Base-by-base conservation (phyloP, 2,888 invertebrate species). In the Incurvaria masculella region DNA sequence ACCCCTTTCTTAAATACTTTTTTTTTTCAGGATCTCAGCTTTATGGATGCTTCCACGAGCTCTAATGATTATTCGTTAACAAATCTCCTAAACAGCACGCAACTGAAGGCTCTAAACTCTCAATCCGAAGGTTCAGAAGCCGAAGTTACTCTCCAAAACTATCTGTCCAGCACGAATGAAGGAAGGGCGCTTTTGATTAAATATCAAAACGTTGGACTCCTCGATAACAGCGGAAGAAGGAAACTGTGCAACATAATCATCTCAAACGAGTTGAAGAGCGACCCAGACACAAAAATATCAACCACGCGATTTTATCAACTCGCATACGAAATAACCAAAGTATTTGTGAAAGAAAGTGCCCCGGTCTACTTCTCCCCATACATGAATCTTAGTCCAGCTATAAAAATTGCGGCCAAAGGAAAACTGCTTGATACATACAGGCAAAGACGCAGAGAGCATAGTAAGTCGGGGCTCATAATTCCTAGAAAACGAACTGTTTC, bases 341-440 rank as follows among this genome's bases (percentile, higher is more conserved):
- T 43, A 16, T 43, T 43, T n/a, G 5, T 16, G 11, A 43, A 43
- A 43, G 43, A 43, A 20, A 43, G 43, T 43, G 43, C 43, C 43
- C 43, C 43, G 14, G 21, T 43, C 4, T 43, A 43, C 21, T 43
- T 43, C 23, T 43, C 21, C 21, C 43, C 43, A 19, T 43, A 21
- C 23, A 43, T 43, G 43, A 43, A 21, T 16, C 43, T 43, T 8
- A 43, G 43, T n/a, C 43, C 43, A 20, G 43, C 43, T 11, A 2
- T 33, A n/a, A 41, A 41, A 41, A 41, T 41, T 41, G 41, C 41
- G 20, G 41, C 41, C 10, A 41, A 11, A 14, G 41, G 41, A 18
- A 41, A 41, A 20, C 20, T 41, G 8, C 20, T 41, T 2, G 41
- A 41, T 14, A 41, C 41, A 41, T 41, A 19, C 10, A 41, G 41